Evolutionary conservation across 2,888 invertebrate species (phyloP).

Genomic region (Polydrusus tereticollis): DNA sequence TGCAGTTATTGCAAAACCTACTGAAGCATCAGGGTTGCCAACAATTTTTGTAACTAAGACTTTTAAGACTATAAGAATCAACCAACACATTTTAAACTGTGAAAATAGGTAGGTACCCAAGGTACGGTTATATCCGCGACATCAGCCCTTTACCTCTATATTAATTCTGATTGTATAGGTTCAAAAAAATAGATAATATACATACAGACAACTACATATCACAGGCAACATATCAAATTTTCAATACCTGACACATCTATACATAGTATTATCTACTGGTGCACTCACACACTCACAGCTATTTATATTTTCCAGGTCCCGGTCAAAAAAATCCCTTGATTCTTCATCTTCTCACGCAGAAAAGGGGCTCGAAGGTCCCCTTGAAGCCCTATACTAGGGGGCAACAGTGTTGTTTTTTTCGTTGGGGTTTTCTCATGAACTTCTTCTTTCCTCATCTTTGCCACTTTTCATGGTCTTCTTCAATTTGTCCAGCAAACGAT

Average conservation of each 20-base stretch:
- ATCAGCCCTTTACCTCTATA: not conserved
- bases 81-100: no score
- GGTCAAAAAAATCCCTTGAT: conserved; percentile 30
- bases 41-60: no score
- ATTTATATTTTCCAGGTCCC: conserved; percentile 30
- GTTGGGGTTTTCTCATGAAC: conserved; percentile 67
- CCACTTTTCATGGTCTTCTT: conserved; percentile 77
- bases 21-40: no score
- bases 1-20: no score
- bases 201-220: conserved; percentile 55
- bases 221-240: conserved; percentile 60
- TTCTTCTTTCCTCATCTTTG: conserved; percentile 68
- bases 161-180: conserved; percentile 2
- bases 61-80: no score
- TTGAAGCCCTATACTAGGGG: conserved; percentile 35
- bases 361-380: conserved; percentile 14
- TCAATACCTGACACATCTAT: conserved; percentile 57
- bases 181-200: conserved; percentile 24
- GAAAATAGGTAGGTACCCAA: no score
- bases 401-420: conserved; percentile 29
- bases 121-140: not conserved
- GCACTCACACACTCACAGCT: conserved; percentile 27
- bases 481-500: conserved; percentile 83
- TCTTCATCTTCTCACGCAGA: not conserved
- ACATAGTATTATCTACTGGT: no score